Evolutionary conservation across 2,113 vertebrate species (phyloP).

Genomic region (Pelobates fuscus): DNA sequence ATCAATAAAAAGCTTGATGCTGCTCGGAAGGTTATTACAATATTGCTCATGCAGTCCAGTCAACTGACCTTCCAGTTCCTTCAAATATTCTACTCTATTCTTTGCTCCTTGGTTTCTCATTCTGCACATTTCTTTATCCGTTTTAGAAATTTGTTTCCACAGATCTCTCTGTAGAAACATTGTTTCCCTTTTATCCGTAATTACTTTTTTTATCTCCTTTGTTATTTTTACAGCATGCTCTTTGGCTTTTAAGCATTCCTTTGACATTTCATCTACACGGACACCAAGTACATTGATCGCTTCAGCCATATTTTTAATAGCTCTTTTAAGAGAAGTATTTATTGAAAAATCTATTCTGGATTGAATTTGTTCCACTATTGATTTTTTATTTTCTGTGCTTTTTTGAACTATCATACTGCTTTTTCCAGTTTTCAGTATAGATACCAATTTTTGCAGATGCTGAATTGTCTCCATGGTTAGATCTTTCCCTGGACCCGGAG

Average conservation of each 20-base stretch:
- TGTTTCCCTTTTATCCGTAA: slow-evolving; percentile 43
- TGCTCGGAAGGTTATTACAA: slow-evolving; percentile 1
- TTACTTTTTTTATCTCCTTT: slow-evolving; percentile 8
- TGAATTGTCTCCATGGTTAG: slow-evolving; percentile 53
- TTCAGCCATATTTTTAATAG: slow-evolving; percentile 40
- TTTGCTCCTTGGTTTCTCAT: slow-evolving; percentile 17
- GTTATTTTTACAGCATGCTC: background rate
- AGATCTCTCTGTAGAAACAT: slow-evolving; percentile 54
- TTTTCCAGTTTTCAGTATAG: slow-evolving; percentile 49
- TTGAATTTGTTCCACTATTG: slow-evolving; percentile 45
- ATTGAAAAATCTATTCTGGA: background rate
- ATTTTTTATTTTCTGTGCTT: slow-evolving; percentile 23
- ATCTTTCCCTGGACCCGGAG: slow-evolving; percentile 50
- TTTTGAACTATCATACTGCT: slow-evolving; percentile 56
- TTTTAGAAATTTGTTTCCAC: slow-evolving; percentile 45
- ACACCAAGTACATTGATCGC: slow-evolving; percentile 54
- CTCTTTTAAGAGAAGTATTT: background rate
- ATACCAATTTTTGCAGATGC: slow-evolving; percentile 52
- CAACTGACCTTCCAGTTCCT: slow-evolving; percentile 47
- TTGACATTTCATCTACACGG: slow-evolving; percentile 53
- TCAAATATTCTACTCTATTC: background rate
- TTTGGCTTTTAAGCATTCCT: slow-evolving; percentile 44
- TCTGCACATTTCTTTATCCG: slow-evolving; percentile 46
- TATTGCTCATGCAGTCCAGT: slow-evolving; percentile 53
- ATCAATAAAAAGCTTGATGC: slow-evolving; percentile 52